A percentile compares a stretch with the other conserved stretches of the same genome.
Evolutionary conservation across 2,888 invertebrate species (phyloP).

Genomic region (Melikaiella ostensackeni): DNA sequence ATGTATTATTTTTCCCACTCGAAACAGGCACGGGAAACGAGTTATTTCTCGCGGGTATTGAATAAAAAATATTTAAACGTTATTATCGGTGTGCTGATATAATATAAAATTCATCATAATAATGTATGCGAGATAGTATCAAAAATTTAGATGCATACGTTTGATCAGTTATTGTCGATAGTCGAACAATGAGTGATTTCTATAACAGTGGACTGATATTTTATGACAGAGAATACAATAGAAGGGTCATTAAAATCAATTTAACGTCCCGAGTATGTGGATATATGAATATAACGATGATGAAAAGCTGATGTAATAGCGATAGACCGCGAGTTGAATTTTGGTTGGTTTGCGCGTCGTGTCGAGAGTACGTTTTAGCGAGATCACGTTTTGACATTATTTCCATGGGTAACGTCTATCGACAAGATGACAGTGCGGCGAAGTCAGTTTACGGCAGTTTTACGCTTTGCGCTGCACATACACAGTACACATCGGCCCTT

Average conservation of each 20-base stretch:
- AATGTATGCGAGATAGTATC: no score
- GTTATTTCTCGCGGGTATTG: no score
- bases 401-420: conserved; percentile 47
- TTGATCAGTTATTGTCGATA: not conserved
- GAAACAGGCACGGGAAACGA: no score
- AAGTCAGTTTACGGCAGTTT: conserved; percentile 55
- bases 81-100: no score
- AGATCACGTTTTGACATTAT: not conserved
- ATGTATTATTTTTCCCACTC: no score
- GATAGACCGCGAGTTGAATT: not conserved
- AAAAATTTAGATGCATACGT: not conserved
- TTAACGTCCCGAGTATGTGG: not conserved
- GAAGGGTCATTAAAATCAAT: not conserved
- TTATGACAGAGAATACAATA: not conserved
- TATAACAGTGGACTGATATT: not conserved
- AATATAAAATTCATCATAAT: no score
- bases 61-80: no score
- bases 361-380: not conserved
- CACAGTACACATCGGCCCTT: not conserved
- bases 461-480: conserved; percentile 45
- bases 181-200: not conserved
- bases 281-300: not conserved
- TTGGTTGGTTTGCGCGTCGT: not conserved
- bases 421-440: conserved; percentile 52
- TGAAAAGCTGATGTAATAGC: not conserved